Evolutionary conservation across 2,797 vertebrate genomes (phyloP), one percentile per base, ranked within the genome.

Genomic region (Megalops cyprinoides): DNA sequence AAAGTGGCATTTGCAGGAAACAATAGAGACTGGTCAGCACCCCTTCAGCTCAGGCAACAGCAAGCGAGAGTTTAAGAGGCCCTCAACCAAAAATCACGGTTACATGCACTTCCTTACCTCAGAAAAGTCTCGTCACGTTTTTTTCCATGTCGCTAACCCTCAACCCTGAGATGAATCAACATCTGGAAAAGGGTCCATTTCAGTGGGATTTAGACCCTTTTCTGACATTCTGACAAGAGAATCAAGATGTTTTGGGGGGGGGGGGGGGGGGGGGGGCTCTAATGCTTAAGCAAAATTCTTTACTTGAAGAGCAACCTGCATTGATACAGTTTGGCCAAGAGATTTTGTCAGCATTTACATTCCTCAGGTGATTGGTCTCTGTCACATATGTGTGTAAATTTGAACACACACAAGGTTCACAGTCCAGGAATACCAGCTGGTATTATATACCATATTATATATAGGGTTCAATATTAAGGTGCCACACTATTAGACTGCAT

Each of bases 1-100:
- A 99, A 92, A 97, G 86, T 90, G 95, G 93, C 85, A 94, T 98
- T 90, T 98, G 97, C 92, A 94, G 92, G 79, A 94, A 89, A n/a
- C n/a, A n/a, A n/a, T n/a, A n/a, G 78, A 87, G 87, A 80, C 91
- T 94, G 73, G 97, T 97, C 93, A 96, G 85, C 84, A 89, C 90
- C 28, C 51, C 0, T 2, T 15, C 6, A 12, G 51, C 51, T 53
- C 51, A 53, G 51, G 15, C 8, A 12, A 53, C 18, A 53, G 51
- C 51, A 12, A 8, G 12, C 3, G 12, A 53, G 51, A 15, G 0
- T 18, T 15, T 2, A 1, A 53, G 51, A 15, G 15, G 51, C 12
- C 18, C 51, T 48, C 46, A 10, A 10, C 46, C 46, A 15, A 10
- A 53, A 53, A 53, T 53, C 9, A 3, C 51, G 53, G 18, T 12